These are phyloP conservation scores for Drosophila colorata DNA, from an alignment of 2,888 invertebrate genomes.

Conservation along the genomic window DNA sequence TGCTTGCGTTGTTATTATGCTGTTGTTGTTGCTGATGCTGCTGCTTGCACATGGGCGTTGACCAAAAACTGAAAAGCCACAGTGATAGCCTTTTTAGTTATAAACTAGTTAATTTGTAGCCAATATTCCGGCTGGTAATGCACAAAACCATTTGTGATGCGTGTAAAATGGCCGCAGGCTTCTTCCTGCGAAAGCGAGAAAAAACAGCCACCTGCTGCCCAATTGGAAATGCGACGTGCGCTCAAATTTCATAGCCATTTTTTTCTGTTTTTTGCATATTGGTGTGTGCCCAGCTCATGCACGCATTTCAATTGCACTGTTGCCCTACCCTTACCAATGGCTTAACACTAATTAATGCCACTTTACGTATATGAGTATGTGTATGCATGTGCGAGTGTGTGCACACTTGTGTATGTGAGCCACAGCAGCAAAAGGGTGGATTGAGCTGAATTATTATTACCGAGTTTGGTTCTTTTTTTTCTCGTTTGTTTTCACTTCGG, in stretches of 20 bases:
- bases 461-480: slow-evolving; percentile 49
- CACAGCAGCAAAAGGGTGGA: slow-evolving; percentile 68
- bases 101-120: background rate
- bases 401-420: slow-evolving; percentile 9
- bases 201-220: slow-evolving; percentile 69
- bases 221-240: slow-evolving; percentile 51
- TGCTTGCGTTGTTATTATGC: slow-evolving; percentile 70
- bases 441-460: slow-evolving; percentile 60
- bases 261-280: slow-evolving; percentile 38
- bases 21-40: slow-evolving; percentile 60
- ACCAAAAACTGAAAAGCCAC: slow-evolving; percentile 63
- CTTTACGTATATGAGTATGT: slow-evolving; percentile 40
- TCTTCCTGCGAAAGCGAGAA: slow-evolving; percentile 21
- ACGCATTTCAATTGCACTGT: slow-evolving; percentile 68
- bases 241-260: slow-evolving; percentile 61
- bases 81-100: background rate
- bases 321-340: slow-evolving; percentile 50
- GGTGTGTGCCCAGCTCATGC: slow-evolving; percentile 34
- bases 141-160: background rate
- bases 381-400: slow-evolving; percentile 18
- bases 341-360: slow-evolving; percentile 70
- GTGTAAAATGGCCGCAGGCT: slow-evolving; percentile 19
- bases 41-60: slow-evolving; percentile 78
- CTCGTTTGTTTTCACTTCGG: slow-evolving; percentile 69
- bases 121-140: background rate